These are phyloP conservation scores for Polyommatus icarus DNA, from an alignment of 2,888 invertebrate species.

Conservation along the genomic window DNA sequence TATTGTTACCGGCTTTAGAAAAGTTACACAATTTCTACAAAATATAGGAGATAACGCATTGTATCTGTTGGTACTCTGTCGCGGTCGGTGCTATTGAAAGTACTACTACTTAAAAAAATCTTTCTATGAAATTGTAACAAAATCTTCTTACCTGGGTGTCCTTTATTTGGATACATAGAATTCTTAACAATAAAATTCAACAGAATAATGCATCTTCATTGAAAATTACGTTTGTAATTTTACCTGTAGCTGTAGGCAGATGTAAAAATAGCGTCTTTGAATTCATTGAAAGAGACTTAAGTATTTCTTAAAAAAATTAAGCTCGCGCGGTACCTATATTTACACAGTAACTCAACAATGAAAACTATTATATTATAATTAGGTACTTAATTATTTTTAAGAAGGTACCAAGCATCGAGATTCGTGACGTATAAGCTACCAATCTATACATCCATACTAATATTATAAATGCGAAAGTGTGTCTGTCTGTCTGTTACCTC, in stretches of 20 bases:
- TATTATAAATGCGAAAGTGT: too few species aligned
- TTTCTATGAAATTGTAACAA: conserved; percentile 16
- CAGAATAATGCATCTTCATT: conserved; percentile 23
- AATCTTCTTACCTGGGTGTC: conserved; percentile 14
- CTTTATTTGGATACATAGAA: background rate
- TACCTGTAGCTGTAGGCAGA: conserved; percentile 20
- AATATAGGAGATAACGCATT: background rate
- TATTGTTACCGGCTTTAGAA: background rate
- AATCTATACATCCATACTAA: too few species aligned
- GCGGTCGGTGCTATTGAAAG: background rate
- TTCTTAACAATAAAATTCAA: conserved; percentile 12
- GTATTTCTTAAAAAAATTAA: background rate
- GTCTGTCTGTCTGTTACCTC: too few species aligned
- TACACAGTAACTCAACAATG: too few species aligned
- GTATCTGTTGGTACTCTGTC: background rate
- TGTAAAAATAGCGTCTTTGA: conserved; percentile 18
- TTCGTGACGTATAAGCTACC: too few species aligned
- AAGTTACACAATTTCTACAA: conserved; percentile 3
- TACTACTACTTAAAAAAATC: background rate
- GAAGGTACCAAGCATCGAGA: too few species aligned
- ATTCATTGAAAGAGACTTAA: background rate
- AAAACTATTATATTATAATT: too few species aligned
- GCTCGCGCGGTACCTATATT: too few species aligned
- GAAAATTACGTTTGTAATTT: conserved; percentile 19
- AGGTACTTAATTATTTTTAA: too few species aligned